Conservation (phyloP, 2,888 invertebrate genomes). For the Podabrus alpinus region DNA sequence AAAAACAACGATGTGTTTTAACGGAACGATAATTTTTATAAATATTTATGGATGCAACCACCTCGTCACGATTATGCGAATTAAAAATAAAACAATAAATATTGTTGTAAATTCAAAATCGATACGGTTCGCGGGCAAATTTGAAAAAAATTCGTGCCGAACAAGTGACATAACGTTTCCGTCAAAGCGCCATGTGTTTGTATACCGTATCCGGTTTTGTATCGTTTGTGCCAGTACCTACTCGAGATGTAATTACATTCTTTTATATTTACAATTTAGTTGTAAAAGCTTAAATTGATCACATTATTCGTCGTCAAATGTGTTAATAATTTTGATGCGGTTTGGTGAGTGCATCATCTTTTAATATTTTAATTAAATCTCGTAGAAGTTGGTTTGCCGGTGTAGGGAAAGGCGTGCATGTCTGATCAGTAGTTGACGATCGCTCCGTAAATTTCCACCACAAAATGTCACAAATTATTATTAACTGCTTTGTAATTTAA, state of each 20-base stretch:
- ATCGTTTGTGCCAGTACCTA: constrained; percentile 37
- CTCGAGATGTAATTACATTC: not conserved
- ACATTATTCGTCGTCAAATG: not conserved
- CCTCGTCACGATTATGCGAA: not conserved
- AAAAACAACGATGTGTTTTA: not conserved
- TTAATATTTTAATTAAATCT: not conserved
- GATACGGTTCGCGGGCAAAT: not conserved
- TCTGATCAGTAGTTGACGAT: not conserved
- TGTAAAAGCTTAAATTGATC: not conserved
- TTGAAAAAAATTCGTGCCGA: not conserved
- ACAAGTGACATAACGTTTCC: constrained; percentile 28
- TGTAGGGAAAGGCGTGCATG: not conserved
- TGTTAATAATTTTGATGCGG: not conserved
- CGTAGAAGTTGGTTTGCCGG: not conserved
- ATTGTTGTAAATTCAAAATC: not conserved
- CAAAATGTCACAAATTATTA: not conserved
- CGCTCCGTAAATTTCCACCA: not conserved
- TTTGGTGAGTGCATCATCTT: not conserved
- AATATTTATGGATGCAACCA: not conserved
- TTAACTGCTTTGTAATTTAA: not conserved
- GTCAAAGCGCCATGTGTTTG: constrained; percentile 36
- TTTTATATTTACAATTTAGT: not conserved
- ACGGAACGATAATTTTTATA: too few species aligned
- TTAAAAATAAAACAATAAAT: too few species aligned
- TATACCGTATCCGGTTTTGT: constrained; percentile 41